Conservation (phyloP, 2,113 vertebrate species). For the Lampris megalopsis region DNA sequence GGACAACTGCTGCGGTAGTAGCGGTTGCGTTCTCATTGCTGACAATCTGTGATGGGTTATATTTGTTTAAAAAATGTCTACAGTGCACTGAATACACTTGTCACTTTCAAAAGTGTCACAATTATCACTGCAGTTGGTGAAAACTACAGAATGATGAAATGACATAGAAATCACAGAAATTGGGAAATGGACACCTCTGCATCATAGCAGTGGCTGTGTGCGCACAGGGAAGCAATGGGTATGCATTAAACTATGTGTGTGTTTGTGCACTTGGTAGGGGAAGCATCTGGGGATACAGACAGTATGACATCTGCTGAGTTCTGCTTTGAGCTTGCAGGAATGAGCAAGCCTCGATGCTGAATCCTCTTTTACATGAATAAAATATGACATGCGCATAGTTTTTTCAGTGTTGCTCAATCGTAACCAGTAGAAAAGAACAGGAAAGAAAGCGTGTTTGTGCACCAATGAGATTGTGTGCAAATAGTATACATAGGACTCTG, state of each 20-base stretch:
- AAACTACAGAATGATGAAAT: background rate
- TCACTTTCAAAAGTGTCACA: background rate
- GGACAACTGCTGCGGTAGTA: constrained; percentile 32
- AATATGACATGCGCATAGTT: constrained; percentile 71
- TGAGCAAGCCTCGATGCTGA: constrained; percentile 43
- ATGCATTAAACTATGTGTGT: constrained; percentile 26
- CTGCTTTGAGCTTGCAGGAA: constrained; percentile 60
- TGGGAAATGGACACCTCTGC: constrained; percentile 37
- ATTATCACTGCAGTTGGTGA: background rate
- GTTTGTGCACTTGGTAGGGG: constrained; percentile 32
- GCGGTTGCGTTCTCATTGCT: constrained; percentile 6
- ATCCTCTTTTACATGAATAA: constrained; percentile 75
- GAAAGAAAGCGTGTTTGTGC: background rate
- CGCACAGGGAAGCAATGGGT: constrained; percentile 16
- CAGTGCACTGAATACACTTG: no score
- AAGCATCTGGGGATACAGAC: constrained; percentile 59
- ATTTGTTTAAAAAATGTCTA: no score
- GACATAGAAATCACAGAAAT: constrained; percentile 8
- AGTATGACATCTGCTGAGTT: constrained; percentile 61
- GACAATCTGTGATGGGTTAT: background rate
- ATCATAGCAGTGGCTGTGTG: constrained; percentile 16
- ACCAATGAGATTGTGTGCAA: constrained; percentile 2
- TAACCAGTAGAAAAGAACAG: constrained; percentile 49
- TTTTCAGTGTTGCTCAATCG: constrained; percentile 65
- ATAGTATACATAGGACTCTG: background rate